Percentiles rank a stretch among this genome's conserved stretches.
Conservation (phyloP, 2,888 invertebrate genomes). For the Athalia rosae region DNA sequence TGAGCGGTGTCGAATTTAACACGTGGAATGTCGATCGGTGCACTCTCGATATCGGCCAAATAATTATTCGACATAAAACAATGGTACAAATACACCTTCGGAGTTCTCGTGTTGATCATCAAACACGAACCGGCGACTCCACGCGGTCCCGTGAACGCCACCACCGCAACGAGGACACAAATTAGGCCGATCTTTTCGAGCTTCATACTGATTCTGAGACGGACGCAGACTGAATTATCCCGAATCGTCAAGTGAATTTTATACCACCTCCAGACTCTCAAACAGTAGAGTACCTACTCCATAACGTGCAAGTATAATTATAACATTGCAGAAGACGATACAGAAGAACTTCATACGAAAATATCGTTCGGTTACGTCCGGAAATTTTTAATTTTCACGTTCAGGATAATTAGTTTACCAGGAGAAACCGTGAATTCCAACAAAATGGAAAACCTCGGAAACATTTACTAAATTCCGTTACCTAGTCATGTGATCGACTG, state of each 20-base stretch:
- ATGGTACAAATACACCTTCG: constrained; percentile 1
- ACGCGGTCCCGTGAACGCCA: not conserved
- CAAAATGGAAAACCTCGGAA: too few species aligned
- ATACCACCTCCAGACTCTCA: not conserved
- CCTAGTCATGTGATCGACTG: too few species aligned
- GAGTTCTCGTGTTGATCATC: not conserved
- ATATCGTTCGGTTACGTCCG: too few species aligned
- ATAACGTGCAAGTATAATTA: too few species aligned
- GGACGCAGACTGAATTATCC: constrained; percentile 5
- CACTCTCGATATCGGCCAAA: constrained; percentile 4
- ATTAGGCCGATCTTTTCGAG: not conserved
- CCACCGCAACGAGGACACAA: constrained; percentile 13
- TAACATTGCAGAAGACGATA: too few species aligned
- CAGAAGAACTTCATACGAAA: too few species aligned
- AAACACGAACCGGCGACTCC: not conserved
- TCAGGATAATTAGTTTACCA: too few species aligned
- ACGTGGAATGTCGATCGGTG: constrained; percentile 14
- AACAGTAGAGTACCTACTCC: not conserved
- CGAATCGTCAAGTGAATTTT: not conserved
- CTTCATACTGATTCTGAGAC: constrained; percentile 25
- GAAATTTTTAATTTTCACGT: too few species aligned
- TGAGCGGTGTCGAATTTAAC: not conserved
- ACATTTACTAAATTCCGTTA: too few species aligned
- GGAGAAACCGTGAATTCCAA: too few species aligned
- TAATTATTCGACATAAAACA: constrained; percentile 10